Percentiles rank a stretch among this genome's conserved stretches.
These are phyloP conservation scores for Heliconius cydno DNA, from an alignment of 2,888 invertebrate genomes.

Conservation along the genomic window DNA sequence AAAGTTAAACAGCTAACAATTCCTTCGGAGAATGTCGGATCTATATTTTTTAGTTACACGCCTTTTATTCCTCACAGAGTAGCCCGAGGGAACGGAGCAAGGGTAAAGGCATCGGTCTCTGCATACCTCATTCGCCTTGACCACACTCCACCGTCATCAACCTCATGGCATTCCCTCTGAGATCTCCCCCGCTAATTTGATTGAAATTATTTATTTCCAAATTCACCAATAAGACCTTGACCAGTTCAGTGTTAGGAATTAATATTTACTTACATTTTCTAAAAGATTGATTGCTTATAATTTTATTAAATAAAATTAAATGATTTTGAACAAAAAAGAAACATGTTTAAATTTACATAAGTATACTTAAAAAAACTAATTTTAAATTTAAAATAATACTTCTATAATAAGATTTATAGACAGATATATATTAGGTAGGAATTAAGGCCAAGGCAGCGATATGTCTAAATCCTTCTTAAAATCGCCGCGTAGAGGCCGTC, in stretches of 20 bases:
- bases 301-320: constrained; percentile 4
- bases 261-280: background rate
- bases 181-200: background rate
- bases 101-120: background rate
- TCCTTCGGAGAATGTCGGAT: background rate
- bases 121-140: background rate
- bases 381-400: constrained; percentile 4
- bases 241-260: background rate
- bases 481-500: constrained; percentile 23
- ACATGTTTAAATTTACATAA: constrained; percentile 16
- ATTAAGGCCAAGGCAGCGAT: constrained; percentile 27
- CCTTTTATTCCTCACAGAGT: background rate
- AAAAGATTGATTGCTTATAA: background rate
- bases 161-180: background rate
- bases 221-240: background rate
- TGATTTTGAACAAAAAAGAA: constrained; percentile 6
- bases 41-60: background rate
- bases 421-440: constrained; percentile 6
- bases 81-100: no score
- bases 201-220: background rate
- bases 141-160: background rate
- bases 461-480: constrained; percentile 17
- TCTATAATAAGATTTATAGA: constrained; percentile 13
- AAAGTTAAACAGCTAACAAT: background rate
- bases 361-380: constrained; percentile 6